A percentile compares a stretch with the other conserved stretches of the same genome.
Conservation (phyloP, 2,888 invertebrate genomes). For the Scelioninae gen. 2 region DNA sequence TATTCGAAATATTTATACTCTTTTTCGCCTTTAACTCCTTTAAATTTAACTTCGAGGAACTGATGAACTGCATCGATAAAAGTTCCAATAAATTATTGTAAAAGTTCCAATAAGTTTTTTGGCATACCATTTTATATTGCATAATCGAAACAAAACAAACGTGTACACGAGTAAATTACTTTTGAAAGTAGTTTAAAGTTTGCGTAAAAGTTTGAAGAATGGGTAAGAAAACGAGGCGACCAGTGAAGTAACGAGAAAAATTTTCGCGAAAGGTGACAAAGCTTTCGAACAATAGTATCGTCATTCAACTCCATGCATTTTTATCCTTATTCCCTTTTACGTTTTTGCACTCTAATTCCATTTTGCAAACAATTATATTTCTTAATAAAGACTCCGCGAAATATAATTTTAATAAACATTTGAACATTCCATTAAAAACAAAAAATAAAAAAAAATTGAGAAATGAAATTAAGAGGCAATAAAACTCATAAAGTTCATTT, state of each 20-base stretch:
- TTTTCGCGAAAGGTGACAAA: slow-evolving; percentile 35
- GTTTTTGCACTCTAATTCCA: slow-evolving; percentile 11
- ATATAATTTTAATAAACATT: slow-evolving; percentile 17
- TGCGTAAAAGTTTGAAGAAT: slow-evolving; percentile 42
- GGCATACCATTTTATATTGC: not conserved
- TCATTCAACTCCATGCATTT: slow-evolving; percentile 23
- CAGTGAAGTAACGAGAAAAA: slow-evolving; percentile 42
- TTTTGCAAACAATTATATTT: slow-evolving; percentile 10
- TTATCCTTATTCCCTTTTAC: not conserved
- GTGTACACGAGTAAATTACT: slow-evolving; percentile 49
- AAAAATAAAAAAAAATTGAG: not conserved
- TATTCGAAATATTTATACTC: no score
- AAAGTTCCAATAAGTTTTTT: slow-evolving; percentile 5
- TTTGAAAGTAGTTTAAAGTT: slow-evolving; percentile 52
- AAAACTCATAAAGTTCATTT: not conserved
- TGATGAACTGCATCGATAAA: not conserved
- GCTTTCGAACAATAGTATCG: slow-evolving; percentile 38
- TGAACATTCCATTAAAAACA: not conserved
- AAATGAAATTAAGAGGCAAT: not conserved
- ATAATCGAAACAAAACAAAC: slow-evolving; percentile 45
- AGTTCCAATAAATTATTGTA: not conserved
- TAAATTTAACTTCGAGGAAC: not conserved
- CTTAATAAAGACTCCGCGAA: not conserved
- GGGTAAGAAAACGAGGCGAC: slow-evolving; percentile 44
- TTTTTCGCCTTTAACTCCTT: no score